Evolutionary conservation across 2,888 invertebrate genomes (phyloP), one percentile per base, ranked within the genome.

Genomic region (Hypsopygia costalis): DNA sequence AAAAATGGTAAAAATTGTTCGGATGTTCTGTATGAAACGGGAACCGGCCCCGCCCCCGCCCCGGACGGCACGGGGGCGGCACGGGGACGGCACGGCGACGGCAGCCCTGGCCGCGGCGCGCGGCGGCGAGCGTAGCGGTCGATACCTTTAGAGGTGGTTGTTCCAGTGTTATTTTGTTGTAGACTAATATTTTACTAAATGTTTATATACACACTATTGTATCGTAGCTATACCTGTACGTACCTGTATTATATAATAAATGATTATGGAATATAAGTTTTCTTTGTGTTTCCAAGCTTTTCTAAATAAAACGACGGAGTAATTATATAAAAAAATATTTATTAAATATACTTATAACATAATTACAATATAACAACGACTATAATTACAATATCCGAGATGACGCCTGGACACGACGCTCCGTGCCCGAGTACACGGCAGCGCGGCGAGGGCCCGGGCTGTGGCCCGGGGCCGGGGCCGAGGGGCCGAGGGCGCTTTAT

Each of bases 261-360:
- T 32, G 8, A 31, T 37, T 37, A 25, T 20, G n/a, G n/a, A 9
- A 31, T 31, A 31, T 16, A 11, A 2, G 3, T 10, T 2, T 5
- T 8, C 4, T 36, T 33, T 22, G 16, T 16, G 2, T 16, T 16
- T 16, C 16, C 2, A 7, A 34, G 7, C 30, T n/a, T 5, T 10
- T 27, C 25, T 16, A 22, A 34, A 34, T 10, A 31, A 30, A 34
- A 25, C 11, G 29, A 31, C 1, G 11, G n/a, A 27, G 6, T 40
- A 11, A 22, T n/a, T n/a, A n/a, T n/a, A n/a, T 45, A 44, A 38
- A 48, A 58, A 62, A 52, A 55, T 55, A 55, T 56, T 56, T 66
- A 70, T 61, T 65, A 50, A 66, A 64, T 72, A 67, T 67, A 58
- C 60, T 60, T 66, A 69, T 32, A 62, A 69, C 63, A 69, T 66